Base-by-base conservation (phyloP, 1,140 invertebrate species). In the Agrypnia vestita region DNA sequence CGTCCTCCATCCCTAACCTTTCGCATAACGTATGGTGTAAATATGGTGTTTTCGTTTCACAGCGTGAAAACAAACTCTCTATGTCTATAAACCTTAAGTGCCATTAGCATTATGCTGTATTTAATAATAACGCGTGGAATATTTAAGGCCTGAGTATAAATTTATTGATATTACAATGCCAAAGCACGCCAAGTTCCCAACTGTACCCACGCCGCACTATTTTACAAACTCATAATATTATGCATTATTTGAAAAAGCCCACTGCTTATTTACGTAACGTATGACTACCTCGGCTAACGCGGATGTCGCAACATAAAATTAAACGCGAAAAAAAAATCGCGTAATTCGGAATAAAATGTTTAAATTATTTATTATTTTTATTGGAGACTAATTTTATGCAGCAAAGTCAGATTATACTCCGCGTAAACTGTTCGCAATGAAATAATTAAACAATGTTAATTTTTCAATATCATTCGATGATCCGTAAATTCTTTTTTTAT, bases 111-210 rank as follows among this genome's bases (percentile, higher is more conserved):
- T 47, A 47, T 47, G 44, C 35, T 47, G 64, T 69, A 69, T 69
- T 69, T 69, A 69, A 69, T 69, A 69, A 69, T 44, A 69, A 69
- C 43, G 64, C 44, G 64, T 69, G 44, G 35, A 69, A 69, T 69
- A 69, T 69, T 69, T 69, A 69, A 69, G 19, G 64, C 64, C 46
- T 8, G 64, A 44, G 44, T 15, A 69, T 49, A 47, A 69, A 69
- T 69, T 69, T 69, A 69, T 69, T 69, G 64, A 69, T 69, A 69
- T 69, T 69, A 69, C 64, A 69, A 19, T 69, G 64, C 43, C 64
- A 69, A 25, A 69, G 64, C 64, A 69, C 64, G 64, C 35, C 64
- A 19, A 47, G 64, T 47, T 11, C 13, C 44, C 8, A 25, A 62
- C 13, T n/a, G 21, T n/a, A 43, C 25, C 61, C 61, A 3, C 10